Conservation (phyloP, 23 tunicate species). For the Clavelina lepadiformis region DNA sequence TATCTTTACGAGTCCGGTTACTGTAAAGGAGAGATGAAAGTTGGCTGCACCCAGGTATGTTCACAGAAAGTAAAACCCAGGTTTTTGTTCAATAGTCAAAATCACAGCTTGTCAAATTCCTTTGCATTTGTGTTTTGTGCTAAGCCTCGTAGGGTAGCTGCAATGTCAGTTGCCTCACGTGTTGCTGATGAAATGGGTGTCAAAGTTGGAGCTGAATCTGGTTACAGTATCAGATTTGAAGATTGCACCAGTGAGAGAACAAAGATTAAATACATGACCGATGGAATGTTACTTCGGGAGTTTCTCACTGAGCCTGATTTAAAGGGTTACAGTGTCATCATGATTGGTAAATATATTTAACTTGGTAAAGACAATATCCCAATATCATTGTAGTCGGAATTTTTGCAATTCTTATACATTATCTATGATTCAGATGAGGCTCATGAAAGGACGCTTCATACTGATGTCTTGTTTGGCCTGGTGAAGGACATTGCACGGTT, state of each 20-base stretch:
- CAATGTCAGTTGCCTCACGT: slow-evolving; percentile 96
- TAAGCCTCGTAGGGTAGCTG: slow-evolving; percentile 95
- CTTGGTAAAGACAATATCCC: no score
- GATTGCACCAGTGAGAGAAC: slow-evolving; percentile 93
- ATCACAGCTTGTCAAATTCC: not conserved
- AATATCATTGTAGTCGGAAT: no score
- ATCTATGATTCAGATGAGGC: slow-evolving; percentile 74
- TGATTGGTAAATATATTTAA: slow-evolving; percentile 75
- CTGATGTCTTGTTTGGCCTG: slow-evolving; percentile 87
- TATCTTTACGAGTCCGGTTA: slow-evolving; percentile 84
- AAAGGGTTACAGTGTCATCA: slow-evolving; percentile 89
- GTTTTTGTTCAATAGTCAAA: not conserved
- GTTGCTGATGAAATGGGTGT: slow-evolving; percentile 91
- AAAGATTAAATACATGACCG: slow-evolving; percentile 93
- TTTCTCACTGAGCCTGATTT: slow-evolving; percentile 94
- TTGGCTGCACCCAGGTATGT: slow-evolving; percentile 89
- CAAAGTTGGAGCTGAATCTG: slow-evolving; percentile 86
- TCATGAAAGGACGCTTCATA: slow-evolving; percentile 93
- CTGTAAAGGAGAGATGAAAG: slow-evolving; percentile 77
- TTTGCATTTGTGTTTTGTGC: no score
- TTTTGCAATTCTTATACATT: no score
- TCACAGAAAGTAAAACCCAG: not conserved
- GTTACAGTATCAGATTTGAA: slow-evolving; percentile 90
- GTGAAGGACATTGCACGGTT: slow-evolving; percentile 92
- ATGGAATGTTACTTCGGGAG: slow-evolving; percentile 91